Conservation (phyloP, 64 coral and sea anemone species). For the Porites lutea region DNA sequence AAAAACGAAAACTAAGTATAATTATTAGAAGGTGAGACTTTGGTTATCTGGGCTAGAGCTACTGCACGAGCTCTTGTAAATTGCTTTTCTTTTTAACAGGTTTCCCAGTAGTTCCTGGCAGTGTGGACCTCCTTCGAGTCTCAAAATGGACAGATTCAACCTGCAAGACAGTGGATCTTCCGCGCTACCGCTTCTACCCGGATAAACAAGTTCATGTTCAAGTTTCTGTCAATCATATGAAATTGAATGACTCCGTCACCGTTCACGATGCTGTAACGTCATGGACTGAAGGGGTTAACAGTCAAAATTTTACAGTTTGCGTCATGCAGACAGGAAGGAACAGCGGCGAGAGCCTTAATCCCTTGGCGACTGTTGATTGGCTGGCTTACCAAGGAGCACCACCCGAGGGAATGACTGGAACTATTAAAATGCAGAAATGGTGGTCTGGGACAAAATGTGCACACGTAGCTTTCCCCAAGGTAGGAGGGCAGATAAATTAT, state of each 20-base stretch:
- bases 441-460: conserved; percentile 61
- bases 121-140: not conserved
- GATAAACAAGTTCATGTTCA: too few relatives aligned
- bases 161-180: conserved; percentile 26
- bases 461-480: conserved; percentile 41
- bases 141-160: conserved; percentile 7
- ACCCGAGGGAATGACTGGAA: conserved; percentile 40
- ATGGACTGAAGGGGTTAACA: too few relatives aligned
- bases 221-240: too few relatives aligned
- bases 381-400: conserved; percentile 58
- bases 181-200: not conserved
- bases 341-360: not conserved
- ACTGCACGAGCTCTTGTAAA: too few relatives aligned
- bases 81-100: too few relatives aligned
- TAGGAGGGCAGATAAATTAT: not conserved
- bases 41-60: too few relatives aligned
- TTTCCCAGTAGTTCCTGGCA: too few relatives aligned
- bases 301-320: not conserved
- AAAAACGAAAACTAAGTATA: too few relatives aligned
- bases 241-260: too few relatives aligned
- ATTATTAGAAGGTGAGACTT: too few relatives aligned
- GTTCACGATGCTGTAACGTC: too few relatives aligned
- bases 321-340: conserved; percentile 50
- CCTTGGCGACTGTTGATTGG: conserved; percentile 50
- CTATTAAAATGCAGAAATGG: conserved; percentile 58